Base-by-base conservation (phyloP, 2,888 invertebrate species). In the Metopia argyrocephala region DNA sequence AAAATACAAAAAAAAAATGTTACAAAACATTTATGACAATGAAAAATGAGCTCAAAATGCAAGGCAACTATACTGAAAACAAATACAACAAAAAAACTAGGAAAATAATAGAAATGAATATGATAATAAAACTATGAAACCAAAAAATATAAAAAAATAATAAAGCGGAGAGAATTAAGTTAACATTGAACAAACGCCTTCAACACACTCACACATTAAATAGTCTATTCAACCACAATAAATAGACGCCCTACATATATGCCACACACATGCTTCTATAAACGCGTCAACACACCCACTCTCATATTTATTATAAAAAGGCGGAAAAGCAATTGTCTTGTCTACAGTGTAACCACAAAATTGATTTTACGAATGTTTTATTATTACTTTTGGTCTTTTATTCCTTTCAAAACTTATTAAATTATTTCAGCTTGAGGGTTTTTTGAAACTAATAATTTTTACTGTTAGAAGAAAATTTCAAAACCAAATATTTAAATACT, bases 11-110 rank as follows among this genome's bases (percentile, higher is more conserved):
- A 46, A 20, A 66, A 59, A 61, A 59, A 61, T 31, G 57, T 68
- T 64, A 59, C 46, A 76, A 12, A 31, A 31, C 31, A 31, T 31
- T 31, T 31, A 12, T 76, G 76, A 78, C 76, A 81, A 76, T 81
- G 74, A 78, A 65, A 80, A 80, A 74, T 76, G 76, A 79, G 76
- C 76, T 79, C 68, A 76, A 62, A 62, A 64, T 79, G 59, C 81
- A 78, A 81, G 54, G 65, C 78, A 54, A 78, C 59, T 27, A 12
- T 25, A 52, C 25, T 28, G 27, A 65, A 28, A 9, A 31, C 31
- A 31, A 28, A 7, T 5, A 31, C 31, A 31, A 31, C 31, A 31
- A 31, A 7, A 31, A 31, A n/a, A 50, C 50, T 2, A 59, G 50
- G 23, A 25, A n/a, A 23, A 9, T 21, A 38, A 27, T 12, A 28